phyloP scores from a whole-genome alignment of 2,888 invertebrate genomes.

The Noctua janthe region DNA sequence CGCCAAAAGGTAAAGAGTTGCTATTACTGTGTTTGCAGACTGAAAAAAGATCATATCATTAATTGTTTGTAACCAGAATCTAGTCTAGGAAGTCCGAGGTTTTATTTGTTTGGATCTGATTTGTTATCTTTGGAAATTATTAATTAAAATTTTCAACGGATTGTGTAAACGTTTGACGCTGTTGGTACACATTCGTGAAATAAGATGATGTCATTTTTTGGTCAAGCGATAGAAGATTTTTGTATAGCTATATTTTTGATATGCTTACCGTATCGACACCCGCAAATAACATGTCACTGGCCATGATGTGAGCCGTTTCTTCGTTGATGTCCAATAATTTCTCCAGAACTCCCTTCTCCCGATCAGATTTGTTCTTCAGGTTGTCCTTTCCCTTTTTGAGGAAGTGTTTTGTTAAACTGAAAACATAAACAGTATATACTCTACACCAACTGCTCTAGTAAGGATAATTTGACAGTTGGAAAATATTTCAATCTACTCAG shows the following conservation, averaged over 20 bases:
- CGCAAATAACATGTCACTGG: slow-evolving; percentile 92
- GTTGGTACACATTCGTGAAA: no score
- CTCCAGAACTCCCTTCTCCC: slow-evolving; percentile 91
- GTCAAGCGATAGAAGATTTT: neutral
- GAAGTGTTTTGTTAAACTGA: slow-evolving; percentile 53
- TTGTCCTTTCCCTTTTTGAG: slow-evolving; percentile 74
- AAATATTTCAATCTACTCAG: neutral
- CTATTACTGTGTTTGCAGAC: slow-evolving; percentile 90
- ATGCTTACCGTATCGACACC: slow-evolving; percentile 92
- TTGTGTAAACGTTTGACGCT: no score
- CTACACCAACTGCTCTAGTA: no score
- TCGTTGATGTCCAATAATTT: slow-evolving; percentile 91
- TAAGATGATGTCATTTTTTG: neutral
- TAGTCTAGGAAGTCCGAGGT: neutral
- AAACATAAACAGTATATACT: neutral
- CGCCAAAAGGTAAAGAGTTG: slow-evolving; percentile 91
- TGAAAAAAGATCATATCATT: slow-evolving; percentile 65
- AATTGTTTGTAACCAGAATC: no score
- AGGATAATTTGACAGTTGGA: no score
- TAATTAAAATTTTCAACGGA: no score
- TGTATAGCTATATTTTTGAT: neutral
- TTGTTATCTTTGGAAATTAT: neutral
- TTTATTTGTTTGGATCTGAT: neutral
- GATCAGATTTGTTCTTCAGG: slow-evolving; percentile 70
- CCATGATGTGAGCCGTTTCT: slow-evolving; percentile 91